A percentile compares a stretch with the other conserved stretches of the same genome.
Conservation (phyloP, 2,888 invertebrate species). For the Lottia gigantea region DNA sequence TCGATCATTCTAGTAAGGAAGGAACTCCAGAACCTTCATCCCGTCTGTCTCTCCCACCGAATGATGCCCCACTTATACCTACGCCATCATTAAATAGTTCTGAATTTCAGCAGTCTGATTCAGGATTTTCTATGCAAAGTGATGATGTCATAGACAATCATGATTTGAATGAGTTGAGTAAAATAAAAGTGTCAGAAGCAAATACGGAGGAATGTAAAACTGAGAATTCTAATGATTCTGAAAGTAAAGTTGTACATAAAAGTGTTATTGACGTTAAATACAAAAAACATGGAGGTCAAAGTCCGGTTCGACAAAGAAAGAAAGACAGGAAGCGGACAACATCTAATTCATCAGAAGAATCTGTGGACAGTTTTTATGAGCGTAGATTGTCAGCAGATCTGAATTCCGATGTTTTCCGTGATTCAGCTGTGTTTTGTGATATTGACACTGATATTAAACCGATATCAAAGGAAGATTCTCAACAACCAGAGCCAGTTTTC, state of each 20-base stretch:
- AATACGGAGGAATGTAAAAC: slow-evolving; percentile 3
- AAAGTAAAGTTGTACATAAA: slow-evolving; percentile 9
- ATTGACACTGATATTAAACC: slow-evolving; percentile 34
- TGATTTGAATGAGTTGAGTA: not conserved
- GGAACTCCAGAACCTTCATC: slow-evolving; percentile 13
- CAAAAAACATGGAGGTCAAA: not conserved
- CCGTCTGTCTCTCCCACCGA: slow-evolving; percentile 17
- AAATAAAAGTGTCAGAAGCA: not conserved
- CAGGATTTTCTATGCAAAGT: slow-evolving; percentile 53
- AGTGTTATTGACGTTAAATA: slow-evolving; percentile 13
- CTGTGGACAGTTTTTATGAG: slow-evolving; percentile 53
- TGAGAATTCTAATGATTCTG: slow-evolving; percentile 30
- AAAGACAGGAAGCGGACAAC: slow-evolving; percentile 12
- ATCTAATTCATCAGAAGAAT: slow-evolving; percentile 31
- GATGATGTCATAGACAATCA: slow-evolving; percentile 33
- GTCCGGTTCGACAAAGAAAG: not conserved
- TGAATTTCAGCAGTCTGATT: slow-evolving; percentile 49
- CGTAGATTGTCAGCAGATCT: slow-evolving; percentile 66
- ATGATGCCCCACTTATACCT: slow-evolving; percentile 4
- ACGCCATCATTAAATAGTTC: slow-evolving; percentile 30
- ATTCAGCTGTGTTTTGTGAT: slow-evolving; percentile 87
- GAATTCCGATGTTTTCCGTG: slow-evolving; percentile 77
- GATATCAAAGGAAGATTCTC: not conserved
- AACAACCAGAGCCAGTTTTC: slow-evolving; percentile 7
- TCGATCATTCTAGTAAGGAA: slow-evolving; percentile 20